phyloP scores from a whole-genome alignment of 1,140 invertebrate species.

The Zaprionus ornatus region DNA sequence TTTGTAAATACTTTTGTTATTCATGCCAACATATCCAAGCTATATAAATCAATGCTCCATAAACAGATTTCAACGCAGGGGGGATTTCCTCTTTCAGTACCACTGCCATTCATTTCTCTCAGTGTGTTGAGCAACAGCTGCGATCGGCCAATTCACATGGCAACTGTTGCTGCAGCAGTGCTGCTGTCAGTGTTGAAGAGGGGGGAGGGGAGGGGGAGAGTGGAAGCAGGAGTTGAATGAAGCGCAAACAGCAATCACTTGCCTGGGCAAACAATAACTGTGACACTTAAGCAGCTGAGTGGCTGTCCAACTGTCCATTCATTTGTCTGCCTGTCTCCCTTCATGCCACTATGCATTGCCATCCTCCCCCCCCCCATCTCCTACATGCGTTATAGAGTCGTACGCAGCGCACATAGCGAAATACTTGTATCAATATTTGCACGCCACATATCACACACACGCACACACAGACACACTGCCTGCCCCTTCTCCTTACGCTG shows the following conservation, averaged over 20 bases:
- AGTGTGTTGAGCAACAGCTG: not conserved
- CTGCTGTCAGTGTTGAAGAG: not conserved
- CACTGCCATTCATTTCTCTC: not conserved
- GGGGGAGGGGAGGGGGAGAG: not conserved
- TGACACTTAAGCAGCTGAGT: conserved; percentile 62
- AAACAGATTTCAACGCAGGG: too few species aligned
- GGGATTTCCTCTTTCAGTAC: too few species aligned
- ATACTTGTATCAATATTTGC: conserved; percentile 72
- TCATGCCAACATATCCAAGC: too few species aligned
- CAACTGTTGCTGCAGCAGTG: conserved; percentile 24
- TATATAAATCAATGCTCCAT: too few species aligned
- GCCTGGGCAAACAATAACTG: conserved; percentile 68
- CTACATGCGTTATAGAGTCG: conserved; percentile 1
- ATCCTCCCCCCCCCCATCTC: not conserved
- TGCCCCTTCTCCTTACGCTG: not conserved
- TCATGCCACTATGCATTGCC: not conserved
- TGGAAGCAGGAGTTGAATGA: too few species aligned
- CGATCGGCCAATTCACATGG: conserved; percentile 22
- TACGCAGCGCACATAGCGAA: conserved; percentile 26
- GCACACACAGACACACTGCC: conserved; percentile 4
- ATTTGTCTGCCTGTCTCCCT: conserved; percentile 11
- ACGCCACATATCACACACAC: conserved; percentile 57
- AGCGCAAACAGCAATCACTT: conserved; percentile 73
- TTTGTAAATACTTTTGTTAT: too few species aligned
- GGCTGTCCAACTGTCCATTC: conserved; percentile 6